Evolutionary conservation across 2,797 vertebrate genomes (phyloP).

Genomic region (Rhinella marina): DNA sequence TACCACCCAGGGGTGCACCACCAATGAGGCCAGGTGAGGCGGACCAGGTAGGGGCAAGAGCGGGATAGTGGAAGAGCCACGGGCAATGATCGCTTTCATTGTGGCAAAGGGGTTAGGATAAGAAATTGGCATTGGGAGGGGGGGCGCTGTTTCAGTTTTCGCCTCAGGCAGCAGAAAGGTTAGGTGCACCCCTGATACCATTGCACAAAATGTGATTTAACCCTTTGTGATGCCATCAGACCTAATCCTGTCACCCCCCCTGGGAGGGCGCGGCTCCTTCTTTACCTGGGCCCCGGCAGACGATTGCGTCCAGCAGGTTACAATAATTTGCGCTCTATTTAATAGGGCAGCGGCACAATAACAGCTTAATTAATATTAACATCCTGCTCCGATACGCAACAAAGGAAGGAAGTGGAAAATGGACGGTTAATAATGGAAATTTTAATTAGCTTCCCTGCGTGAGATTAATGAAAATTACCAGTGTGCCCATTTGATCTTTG

Average conservation of each 20-base stretch:
- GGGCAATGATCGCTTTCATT: too few relatives aligned
- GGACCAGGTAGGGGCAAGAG: too few relatives aligned
- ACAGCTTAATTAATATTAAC: slow-evolving; percentile 69
- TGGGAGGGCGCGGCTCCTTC: not conserved
- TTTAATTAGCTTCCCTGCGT: slow-evolving; percentile 80
- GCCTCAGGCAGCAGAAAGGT: too few relatives aligned
- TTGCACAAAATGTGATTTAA: not conserved
- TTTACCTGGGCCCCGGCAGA: slow-evolving; percentile 39
- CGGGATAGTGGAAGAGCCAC: too few relatives aligned
- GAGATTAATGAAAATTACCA: slow-evolving; percentile 83
- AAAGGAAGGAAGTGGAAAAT: slow-evolving; percentile 71
- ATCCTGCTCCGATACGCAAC: slow-evolving; percentile 67
- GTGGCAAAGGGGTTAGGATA: too few relatives aligned
- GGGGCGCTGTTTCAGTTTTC: too few relatives aligned
- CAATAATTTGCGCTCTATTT: slow-evolving; percentile 65
- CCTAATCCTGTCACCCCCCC: too few relatives aligned
- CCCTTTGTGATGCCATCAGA: not conserved
- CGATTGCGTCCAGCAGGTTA: slow-evolving; percentile 62
- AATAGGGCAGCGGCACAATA: slow-evolving; percentile 64
- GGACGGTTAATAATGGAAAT: slow-evolving; percentile 75
- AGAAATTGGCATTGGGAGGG: too few relatives aligned
- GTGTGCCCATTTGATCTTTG: slow-evolving; percentile 76
- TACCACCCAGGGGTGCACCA: too few relatives aligned
- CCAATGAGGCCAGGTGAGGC: too few relatives aligned
- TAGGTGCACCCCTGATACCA: too few relatives aligned